Percentiles rank a stretch among this genome's conserved stretches.
Conservation (phyloP, 2,797 vertebrate genomes). For the Tolypeutes matacus region DNA sequence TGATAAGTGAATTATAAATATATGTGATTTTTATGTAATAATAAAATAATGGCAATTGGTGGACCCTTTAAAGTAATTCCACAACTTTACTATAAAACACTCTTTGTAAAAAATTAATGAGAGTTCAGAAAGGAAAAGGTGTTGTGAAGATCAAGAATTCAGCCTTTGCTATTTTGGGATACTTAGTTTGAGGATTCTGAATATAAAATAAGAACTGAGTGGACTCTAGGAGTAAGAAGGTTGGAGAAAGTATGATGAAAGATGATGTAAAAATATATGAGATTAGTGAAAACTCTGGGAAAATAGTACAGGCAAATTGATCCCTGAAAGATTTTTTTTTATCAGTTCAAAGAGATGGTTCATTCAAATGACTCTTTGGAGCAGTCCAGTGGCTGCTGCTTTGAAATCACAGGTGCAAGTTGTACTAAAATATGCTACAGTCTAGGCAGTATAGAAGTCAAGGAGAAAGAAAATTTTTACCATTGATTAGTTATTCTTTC, state of each 20-base stretch:
- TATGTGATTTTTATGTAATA: background rate
- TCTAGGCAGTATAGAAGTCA: background rate
- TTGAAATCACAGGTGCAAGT: too few relatives aligned
- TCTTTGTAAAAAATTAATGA: background rate
- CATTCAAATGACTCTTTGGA: background rate
- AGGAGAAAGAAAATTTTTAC: background rate
- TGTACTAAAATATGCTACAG: too few relatives aligned
- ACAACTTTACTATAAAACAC: too few relatives aligned
- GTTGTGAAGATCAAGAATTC: background rate
- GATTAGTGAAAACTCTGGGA: background rate
- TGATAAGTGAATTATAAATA: background rate
- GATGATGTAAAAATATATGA: background rate
- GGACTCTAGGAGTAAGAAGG: background rate
- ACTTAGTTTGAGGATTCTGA: background rate
- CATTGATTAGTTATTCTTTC: background rate
- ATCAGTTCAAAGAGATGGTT: slow-evolving; percentile 26
- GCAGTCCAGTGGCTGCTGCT: background rate
- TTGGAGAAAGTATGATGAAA: background rate
- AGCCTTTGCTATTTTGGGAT: background rate
- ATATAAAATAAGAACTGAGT: background rate
- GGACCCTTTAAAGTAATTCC: background rate
- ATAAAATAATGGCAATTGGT: background rate
- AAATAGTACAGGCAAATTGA: background rate
- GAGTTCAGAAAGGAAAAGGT: background rate
- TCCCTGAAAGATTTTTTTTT: background rate